A percentile compares a stretch with the other conserved stretches of the same genome.
phyloP scores from a whole-genome alignment of 35 echinoderm and acorn worm genomes.

The Lytechinus pictus region DNA sequence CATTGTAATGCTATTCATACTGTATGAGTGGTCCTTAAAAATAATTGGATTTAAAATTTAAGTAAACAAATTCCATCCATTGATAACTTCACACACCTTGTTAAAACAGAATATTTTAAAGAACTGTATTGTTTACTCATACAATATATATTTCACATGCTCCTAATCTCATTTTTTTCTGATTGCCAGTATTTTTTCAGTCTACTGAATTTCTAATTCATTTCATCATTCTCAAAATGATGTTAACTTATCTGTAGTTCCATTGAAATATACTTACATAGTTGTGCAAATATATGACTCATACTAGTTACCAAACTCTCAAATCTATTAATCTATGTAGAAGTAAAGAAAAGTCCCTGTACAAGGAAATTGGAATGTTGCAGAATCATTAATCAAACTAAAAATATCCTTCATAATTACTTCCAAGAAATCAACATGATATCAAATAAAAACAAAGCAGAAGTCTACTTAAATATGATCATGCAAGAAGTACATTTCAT shows the following conservation, averaged over 20 bases:
- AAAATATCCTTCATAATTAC: background rate
- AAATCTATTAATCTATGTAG: background rate
- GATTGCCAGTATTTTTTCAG: background rate
- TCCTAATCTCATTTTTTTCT: background rate
- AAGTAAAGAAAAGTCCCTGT: constrained; percentile 23
- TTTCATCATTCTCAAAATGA: no score
- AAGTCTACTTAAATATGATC: background rate
- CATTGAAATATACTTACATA: background rate
- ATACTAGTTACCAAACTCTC: background rate
- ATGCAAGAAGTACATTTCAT: background rate
- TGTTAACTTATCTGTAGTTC: background rate
- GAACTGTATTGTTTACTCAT: no score
- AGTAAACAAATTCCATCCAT: background rate
- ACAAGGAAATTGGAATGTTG: constrained; percentile 37
- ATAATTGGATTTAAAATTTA: no score
- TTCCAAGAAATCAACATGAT: background rate
- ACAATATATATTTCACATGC: background rate
- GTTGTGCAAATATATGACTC: background rate
- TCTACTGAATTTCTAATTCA: no score
- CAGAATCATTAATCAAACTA: background rate
- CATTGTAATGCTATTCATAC: background rate
- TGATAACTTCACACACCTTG: background rate
- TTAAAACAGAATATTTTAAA: background rate
- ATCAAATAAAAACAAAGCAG: background rate
- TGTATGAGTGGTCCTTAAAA: no score